Conservation (phyloP, 2,888 invertebrate genomes). For the Pristionchus fissidentatus region DNA sequence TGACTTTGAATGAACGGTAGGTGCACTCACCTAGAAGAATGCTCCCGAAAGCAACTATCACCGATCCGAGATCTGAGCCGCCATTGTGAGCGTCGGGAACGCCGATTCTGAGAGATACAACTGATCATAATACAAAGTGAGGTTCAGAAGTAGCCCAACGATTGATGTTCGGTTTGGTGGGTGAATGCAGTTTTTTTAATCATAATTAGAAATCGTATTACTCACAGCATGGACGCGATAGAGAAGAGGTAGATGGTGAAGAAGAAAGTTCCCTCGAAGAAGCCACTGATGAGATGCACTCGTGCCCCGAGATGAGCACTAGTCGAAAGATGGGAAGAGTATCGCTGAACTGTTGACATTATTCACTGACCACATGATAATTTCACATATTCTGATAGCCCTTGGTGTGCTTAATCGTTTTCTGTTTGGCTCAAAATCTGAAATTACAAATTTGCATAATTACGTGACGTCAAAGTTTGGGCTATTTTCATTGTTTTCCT, state of each 20-base stretch:
- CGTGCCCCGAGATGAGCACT: not conserved
- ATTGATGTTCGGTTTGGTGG: too few relatives aligned
- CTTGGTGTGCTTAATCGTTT: too few relatives aligned
- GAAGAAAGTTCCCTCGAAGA: conserved; percentile 41
- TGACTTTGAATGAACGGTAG: too few relatives aligned
- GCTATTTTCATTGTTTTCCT: too few relatives aligned
- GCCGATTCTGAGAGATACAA: not conserved
- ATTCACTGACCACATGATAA: too few relatives aligned
- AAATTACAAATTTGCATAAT: too few relatives aligned
- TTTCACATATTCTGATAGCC: too few relatives aligned
- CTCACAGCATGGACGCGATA: not conserved
- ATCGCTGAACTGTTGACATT: not conserved
- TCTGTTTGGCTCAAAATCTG: too few relatives aligned
- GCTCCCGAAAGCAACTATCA: not conserved
- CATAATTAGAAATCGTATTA: not conserved
- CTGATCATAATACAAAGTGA: too few relatives aligned
- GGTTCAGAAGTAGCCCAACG: too few relatives aligned
- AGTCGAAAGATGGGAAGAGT: not conserved
- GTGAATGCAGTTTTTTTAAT: too few relatives aligned
- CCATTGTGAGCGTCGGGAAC: not conserved
- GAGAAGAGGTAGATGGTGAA: conserved; percentile 5
- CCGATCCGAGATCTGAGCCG: not conserved
- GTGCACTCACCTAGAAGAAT: not conserved
- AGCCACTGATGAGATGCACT: not conserved
- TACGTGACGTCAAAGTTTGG: too few relatives aligned